Percentiles rank a stretch among this genome's conserved stretches.
phyloP scores from a whole-genome alignment of 1,140 invertebrate species.

The Pogonognathellus flavescens region DNA sequence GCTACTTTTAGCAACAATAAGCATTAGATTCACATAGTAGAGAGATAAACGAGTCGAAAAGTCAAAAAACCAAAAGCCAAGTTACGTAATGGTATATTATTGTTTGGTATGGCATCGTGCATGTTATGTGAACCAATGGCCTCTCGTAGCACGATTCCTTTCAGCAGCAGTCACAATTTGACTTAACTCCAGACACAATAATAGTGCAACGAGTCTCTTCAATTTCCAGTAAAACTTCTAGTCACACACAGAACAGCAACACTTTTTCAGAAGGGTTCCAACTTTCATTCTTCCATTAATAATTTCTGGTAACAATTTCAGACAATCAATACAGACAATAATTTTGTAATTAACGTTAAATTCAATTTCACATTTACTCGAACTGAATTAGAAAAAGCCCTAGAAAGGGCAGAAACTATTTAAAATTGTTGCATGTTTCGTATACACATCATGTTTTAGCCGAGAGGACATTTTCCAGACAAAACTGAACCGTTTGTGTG shows the following conservation, averaged over 20 bases:
- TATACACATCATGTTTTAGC: no score
- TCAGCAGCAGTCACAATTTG: constrained; percentile 22
- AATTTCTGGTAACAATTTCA: no score
- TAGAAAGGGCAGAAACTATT: no score
- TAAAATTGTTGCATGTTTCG: no score
- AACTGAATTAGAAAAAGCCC: no score
- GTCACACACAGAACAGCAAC: constrained; percentile 29
- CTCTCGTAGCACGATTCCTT: constrained; percentile 23
- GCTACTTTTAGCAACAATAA: background rate
- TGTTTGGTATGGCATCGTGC: background rate
- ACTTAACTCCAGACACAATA: constrained; percentile 3
- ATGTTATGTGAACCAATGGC: constrained; percentile 27
- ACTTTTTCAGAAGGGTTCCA: constrained; percentile 3
- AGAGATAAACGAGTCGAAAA: constrained; percentile 31
- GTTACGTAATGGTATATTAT: constrained; percentile 26
- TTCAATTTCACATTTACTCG: no score
- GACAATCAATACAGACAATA: no score
- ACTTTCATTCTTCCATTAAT: constrained; percentile 12
- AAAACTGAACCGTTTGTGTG: background rate
- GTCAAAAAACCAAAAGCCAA: background rate
- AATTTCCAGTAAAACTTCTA: constrained; percentile 23
- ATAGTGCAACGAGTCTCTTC: constrained; percentile 20
- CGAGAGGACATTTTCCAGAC: background rate
- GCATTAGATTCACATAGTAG: background rate
- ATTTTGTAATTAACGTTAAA: no score